Percentiles rank a stretch among this genome's conserved stretches.
phyloP scores from a whole-genome alignment of 1,140 invertebrate genomes.

The Drosophila willistoni region DNA sequence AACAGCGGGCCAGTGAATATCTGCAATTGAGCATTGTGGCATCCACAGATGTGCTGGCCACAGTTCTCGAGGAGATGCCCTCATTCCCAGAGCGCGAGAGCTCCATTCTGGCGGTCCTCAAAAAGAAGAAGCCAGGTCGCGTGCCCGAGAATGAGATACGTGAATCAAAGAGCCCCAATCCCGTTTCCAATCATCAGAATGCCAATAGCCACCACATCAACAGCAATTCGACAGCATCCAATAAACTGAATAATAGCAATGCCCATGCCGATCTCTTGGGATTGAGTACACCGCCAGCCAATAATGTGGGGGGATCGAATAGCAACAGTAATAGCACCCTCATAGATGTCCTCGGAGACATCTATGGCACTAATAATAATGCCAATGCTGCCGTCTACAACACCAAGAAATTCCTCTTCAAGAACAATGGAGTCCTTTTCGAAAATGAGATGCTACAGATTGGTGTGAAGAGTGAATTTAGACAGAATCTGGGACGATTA shows the following conservation, averaged over 20 bases:
- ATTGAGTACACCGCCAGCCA: conserved; percentile 91
- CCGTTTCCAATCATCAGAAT: conserved; percentile 83
- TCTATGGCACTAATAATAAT: conserved; percentile 87
- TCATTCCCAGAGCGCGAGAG: conserved; percentile 99
- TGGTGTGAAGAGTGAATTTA: conserved; percentile 98
- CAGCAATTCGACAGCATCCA: conserved; percentile 67
- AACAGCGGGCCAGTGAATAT: conserved; percentile 99
- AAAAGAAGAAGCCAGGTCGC: conserved; percentile 98
- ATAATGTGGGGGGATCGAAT: conserved; percentile 84
- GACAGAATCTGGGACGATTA: conserved; percentile 97
- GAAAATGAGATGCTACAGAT: conserved; percentile 99
- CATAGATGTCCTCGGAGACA: conserved; percentile 95
- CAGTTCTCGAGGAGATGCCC: conserved; percentile 99
- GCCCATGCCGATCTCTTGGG: conserved; percentile 92
- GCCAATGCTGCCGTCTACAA: conserved; percentile 88
- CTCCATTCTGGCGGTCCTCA: conserved; percentile 97
- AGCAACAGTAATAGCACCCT: conserved; percentile 86
- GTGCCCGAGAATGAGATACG: conserved; percentile 93
- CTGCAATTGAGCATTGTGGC: conserved; percentile 98
- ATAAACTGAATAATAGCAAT: conserved; percentile 84
- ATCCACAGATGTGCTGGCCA: conserved; percentile 98
- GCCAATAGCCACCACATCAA: conserved; percentile 83
- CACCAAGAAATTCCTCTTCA: conserved; percentile 97
- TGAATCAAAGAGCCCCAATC: conserved; percentile 91
- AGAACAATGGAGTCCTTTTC: conserved; percentile 98